Evolutionary conservation across 2,113 vertebrate species (phyloP), one percentile per base, ranked within the genome.

Genomic region (Podarcis raffonei): DNA sequence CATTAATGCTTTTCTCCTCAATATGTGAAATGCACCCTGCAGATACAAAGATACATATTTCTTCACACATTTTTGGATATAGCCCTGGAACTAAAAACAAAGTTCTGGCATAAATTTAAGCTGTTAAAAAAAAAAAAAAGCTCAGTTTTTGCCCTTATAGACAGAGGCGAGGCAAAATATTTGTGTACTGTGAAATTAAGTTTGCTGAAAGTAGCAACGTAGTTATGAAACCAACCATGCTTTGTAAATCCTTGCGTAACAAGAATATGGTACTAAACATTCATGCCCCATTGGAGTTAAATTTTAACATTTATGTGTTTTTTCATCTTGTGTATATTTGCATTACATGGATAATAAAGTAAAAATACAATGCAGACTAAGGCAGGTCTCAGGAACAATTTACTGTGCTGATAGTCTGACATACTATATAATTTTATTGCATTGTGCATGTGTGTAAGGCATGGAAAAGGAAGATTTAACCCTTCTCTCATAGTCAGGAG

Each of bases 201-300:
- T 66, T 1, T 83, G 53, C 74, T 85, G 59, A 62, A 20, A 81
- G 85, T 48, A 83, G 57, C 72, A 68, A 20, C 27, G 85, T 32
- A 5, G 6, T 66, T 85, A 77, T n/a, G 2, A 27, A 42, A 77
- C 39, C 48, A 57, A 6, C 57, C 0, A 1, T 85, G n/a, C 18
- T 82, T 85, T 4, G 57, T 69, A 20, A 79, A 25, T 88, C 9
- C 86, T 91, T 16, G 23, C 22, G 89, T 42, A 85, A 74, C 7
- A 76, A 13, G 79, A 77, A 78, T 84, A 85, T 88, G 86, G 85
- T 74, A 37, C 15, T 83, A 72, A 74, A 74, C 42, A n/a, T 0
- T 68, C 65, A 72, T 86, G 88, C 6, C 42, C 23, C 48, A 57
- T 42, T 88, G 72, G 30, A 87, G 71, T 92, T 89, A 89, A 91